Conservation (phyloP, 2,888 invertebrate species). For the Willowsia nigromaculata region DNA sequence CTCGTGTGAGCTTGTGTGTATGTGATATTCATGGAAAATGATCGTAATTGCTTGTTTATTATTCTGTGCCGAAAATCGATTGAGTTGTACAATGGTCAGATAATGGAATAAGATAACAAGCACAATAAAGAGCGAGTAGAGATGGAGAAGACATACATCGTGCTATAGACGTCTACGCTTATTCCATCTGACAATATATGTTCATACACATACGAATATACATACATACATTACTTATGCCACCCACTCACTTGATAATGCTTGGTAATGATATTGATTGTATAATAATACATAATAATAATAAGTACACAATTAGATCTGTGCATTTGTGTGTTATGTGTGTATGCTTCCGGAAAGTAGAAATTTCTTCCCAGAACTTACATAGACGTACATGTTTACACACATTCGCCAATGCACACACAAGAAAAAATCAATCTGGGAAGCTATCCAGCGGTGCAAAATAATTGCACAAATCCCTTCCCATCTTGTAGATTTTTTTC, state of each 20-base stretch:
- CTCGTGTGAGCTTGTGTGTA: neutral
- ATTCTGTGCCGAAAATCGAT: slow-evolving; percentile 57
- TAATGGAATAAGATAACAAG: slow-evolving; percentile 38
- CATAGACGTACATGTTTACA: neutral
- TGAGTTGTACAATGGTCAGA: slow-evolving; percentile 50
- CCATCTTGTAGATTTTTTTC: slow-evolving; percentile 7
- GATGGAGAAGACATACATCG: neutral
- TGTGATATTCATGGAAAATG: slow-evolving; percentile 12
- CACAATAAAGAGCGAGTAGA: neutral
- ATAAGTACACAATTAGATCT: slow-evolving; percentile 7
- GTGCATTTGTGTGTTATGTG: neutral
- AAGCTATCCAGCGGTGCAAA: slow-evolving; percentile 54
- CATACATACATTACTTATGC: neutral
- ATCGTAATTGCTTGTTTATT: slow-evolving; percentile 56
- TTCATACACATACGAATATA: neutral
- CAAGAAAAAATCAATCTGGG: slow-evolving; percentile 48
- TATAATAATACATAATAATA: neutral
- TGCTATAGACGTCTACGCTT: neutral
- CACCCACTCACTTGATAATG: neutral
- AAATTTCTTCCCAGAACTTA: neutral
- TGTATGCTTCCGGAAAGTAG: neutral
- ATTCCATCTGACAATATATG: neutral
- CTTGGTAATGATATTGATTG: neutral
- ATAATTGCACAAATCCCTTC: slow-evolving; percentile 59
- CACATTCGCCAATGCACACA: neutral